Percentiles rank a stretch among this genome's conserved stretches.
Evolutionary conservation across 2,888 invertebrate genomes (phyloP).

Genomic region (Luperina nickerlii): DNA sequence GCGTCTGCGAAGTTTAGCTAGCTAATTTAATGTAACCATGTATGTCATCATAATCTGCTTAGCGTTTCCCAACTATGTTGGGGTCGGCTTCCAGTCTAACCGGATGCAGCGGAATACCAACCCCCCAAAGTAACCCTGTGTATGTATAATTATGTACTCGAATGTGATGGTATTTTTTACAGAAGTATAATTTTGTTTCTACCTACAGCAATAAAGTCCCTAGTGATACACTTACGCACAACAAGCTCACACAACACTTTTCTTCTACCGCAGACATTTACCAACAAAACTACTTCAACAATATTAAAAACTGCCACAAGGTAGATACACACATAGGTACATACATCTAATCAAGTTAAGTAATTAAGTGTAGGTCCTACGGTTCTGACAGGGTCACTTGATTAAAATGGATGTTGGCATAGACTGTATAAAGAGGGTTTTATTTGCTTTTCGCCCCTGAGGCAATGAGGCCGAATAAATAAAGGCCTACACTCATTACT

Average conservation of each 20-base stretch:
- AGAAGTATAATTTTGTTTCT: too few species aligned
- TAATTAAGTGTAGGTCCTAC: slow-evolving; percentile 71
- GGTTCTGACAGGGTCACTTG: slow-evolving; percentile 71
- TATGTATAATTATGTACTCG: not conserved
- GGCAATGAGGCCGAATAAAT: slow-evolving; percentile 75
- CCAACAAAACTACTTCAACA: slow-evolving; percentile 40
- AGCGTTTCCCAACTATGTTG: too few species aligned
- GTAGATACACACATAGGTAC: slow-evolving; percentile 23
- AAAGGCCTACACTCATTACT: slow-evolving; percentile 68
- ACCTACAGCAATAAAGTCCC: not conserved
- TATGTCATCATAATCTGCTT: too few species aligned
- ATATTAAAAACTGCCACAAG: slow-evolving; percentile 46
- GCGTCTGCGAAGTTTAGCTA: too few species aligned
- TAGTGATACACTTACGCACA: not conserved
- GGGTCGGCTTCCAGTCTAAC: too few species aligned
- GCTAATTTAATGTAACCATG: too few species aligned
- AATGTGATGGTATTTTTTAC: not conserved
- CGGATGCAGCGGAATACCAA: too few species aligned
- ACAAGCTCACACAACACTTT: slow-evolving; percentile 10
- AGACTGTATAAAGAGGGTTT: slow-evolving; percentile 80
- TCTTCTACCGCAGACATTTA: slow-evolving; percentile 33
- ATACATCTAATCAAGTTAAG: slow-evolving; percentile 70
- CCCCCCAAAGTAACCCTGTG: too few species aligned
- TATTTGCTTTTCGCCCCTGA: slow-evolving; percentile 78
- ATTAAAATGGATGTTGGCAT: slow-evolving; percentile 80